These are phyloP conservation scores for Salvelinus sp. DNA, from an alignment of 2,113 vertebrate genomes.

Conservation along the genomic window DNA sequence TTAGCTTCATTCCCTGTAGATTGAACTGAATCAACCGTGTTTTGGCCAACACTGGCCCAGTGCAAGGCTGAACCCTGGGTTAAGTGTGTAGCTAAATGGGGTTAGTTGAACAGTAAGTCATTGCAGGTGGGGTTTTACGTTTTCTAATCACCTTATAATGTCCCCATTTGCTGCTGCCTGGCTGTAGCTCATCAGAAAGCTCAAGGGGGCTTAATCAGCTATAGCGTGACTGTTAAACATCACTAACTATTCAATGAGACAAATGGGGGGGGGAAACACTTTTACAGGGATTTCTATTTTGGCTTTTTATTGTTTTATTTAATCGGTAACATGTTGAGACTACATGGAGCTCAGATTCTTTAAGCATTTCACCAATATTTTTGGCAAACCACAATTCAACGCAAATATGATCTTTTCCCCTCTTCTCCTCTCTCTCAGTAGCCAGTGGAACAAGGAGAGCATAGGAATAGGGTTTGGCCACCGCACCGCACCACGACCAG, in stretches of 20 bases:
- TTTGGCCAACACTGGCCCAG: background rate
- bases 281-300: background rate
- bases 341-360: background rate
- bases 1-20: no score
- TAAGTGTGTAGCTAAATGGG: slow-evolving; percentile 10
- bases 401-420: background rate
- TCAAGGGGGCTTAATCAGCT: slow-evolving; percentile 7
- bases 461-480: slow-evolving; percentile 10
- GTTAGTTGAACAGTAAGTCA: slow-evolving; percentile 35
- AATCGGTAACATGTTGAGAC: background rate
- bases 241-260: background rate
- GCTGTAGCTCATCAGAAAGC: slow-evolving; percentile 9
- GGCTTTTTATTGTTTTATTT: background rate
- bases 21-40: no score
- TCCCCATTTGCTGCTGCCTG: background rate
- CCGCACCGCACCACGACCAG: no score
- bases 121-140: slow-evolving; percentile 35
- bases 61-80: background rate
- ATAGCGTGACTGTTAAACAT: background rate
- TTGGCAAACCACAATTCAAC: background rate
- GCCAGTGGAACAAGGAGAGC: slow-evolving; percentile 17
- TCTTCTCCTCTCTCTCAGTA: background rate
- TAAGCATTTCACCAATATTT: background rate
- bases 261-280: background rate
- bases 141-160: slow-evolving; percentile 31